Base-by-base conservation (phyloP, 2,888 invertebrate species). In the Heteromyza rotundicornis region DNA sequence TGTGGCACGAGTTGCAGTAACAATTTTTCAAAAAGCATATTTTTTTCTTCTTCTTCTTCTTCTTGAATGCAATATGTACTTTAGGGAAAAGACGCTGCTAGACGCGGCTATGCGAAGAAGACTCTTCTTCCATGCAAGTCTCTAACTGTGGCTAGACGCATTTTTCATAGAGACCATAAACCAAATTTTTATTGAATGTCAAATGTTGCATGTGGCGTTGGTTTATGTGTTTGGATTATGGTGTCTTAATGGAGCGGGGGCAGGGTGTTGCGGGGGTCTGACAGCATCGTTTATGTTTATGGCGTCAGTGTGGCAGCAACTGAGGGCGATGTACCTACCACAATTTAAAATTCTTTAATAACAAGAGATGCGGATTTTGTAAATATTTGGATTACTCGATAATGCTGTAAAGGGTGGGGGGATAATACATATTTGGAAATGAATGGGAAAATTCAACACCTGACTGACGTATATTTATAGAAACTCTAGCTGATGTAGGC, bases 71-170 rank as follows among this genome's bases (percentile, higher is more conserved):
- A n/a, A n/a, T n/a, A n/a, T n/a, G n/a, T n/a, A n/a, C n/a, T n/a
- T n/a, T n/a, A n/a, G n/a, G n/a, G n/a, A n/a, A n/a, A n/a, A n/a
- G n/a, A n/a, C n/a, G n/a, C n/a, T n/a, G n/a, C n/a, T n/a, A n/a
- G n/a, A n/a, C n/a, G n/a, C n/a, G n/a, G n/a, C n/a, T n/a, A n/a
- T n/a, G n/a, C n/a, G n/a, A n/a, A n/a, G n/a, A n/a, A n/a, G n/a
- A n/a, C n/a, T n/a, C n/a, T n/a, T n/a, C n/a, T n/a, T n/a, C n/a
- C n/a, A n/a, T n/a, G n/a, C n/a, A n/a, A n/a, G 27, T 27, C 27
- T 27, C 27, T n/a, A 40, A n/a, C 40, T 40, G 53, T 36, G 70
- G 70, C 77, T 74, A 77, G 76, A 77, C 76, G 67, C 77, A 78
- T 78, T 74, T 76, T 69, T 77, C 75, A 77, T 73, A 53, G 47